Evolutionary conservation across 2,888 invertebrate species (phyloP), one percentile per base, ranked within the genome.

Genomic region (Lingula anatina): DNA sequence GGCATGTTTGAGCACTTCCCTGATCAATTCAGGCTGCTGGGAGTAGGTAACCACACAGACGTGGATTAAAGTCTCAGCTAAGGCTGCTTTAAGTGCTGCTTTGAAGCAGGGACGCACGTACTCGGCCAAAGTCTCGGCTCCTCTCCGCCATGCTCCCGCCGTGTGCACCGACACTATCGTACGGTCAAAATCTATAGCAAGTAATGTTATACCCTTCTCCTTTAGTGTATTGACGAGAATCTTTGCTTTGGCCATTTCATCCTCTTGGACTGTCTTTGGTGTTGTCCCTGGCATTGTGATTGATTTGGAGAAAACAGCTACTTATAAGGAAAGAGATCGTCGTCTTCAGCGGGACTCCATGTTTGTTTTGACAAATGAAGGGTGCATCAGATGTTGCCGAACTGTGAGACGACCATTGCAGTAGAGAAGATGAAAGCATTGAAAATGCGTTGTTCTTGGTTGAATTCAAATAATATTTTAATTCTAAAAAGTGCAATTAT

Each of bases 171-270:
- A 63, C 36, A 73, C 64, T 28, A 71, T 56, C 7, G 73, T 71
- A 49, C 65, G 62, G 53, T 73, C 73, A 54, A 73, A 73, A 54
- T 73, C 73, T 1, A 71, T 49, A 0, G 73, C 73, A 27, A 73
- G 50, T 25, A 73, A 57, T 38, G 65, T 64, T 31, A 71, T 61
- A 25, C 68, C 66, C 49, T 66, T 65, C 40, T 59, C 55, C 4
- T 55, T 53, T 7, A 72, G 50, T 3, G 59, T 49, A n/a, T 49
- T 44, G 23, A 70, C 61, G 21, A 70, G 49, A 28, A 35, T 45
- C 42, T 49, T 44, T 7, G 53, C 55, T 42, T 50, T 23, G 44
- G 23, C 35, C n/a, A n/a, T n/a, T n/a, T n/a, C n/a, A n/a, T n/a
- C n/a, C n/a, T n/a, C n/a, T n/a, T n/a, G n/a, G n/a, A n/a, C n/a